phyloP scores from a whole-genome alignment of 1,140 invertebrate genomes.

The Drosophila malerkotliana region DNA sequence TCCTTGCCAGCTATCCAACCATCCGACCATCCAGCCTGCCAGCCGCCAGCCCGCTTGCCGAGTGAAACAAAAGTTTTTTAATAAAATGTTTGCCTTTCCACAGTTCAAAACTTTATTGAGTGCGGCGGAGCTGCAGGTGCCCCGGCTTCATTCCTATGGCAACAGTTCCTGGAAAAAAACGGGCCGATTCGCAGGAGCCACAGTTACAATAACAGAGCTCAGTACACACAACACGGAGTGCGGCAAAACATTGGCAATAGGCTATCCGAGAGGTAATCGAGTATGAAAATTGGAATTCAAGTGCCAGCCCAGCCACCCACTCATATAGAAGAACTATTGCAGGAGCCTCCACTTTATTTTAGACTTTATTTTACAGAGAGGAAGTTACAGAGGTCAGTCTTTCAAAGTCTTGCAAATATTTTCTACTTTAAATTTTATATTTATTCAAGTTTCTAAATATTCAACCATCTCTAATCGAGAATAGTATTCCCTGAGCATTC shows the following conservation, averaged over 20 bases:
- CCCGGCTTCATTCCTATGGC: slow-evolving; percentile 1
- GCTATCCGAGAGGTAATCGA: slow-evolving; percentile 71
- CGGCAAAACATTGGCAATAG: slow-evolving; percentile 34
- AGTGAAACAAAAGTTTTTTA: slow-evolving; percentile 82
- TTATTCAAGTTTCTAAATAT: neutral
- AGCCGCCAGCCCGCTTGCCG: slow-evolving; percentile 16
- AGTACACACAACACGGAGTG: slow-evolving; percentile 19
- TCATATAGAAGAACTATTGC: slow-evolving; percentile 2
- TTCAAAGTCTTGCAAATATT: no score
- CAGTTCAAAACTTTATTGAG: slow-evolving; percentile 63
- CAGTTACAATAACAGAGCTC: slow-evolving; percentile 44
- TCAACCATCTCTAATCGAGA: neutral
- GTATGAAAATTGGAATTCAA: slow-evolving; percentile 81
- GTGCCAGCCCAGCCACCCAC: slow-evolving; percentile 14
- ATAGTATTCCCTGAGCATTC: neutral
- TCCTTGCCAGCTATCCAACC: neutral
- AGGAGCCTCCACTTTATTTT: neutral
- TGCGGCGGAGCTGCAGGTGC: slow-evolving; percentile 26
- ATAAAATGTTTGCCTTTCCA: slow-evolving; percentile 79
- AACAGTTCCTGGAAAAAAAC: slow-evolving; percentile 12
- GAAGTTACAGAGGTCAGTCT: no score
- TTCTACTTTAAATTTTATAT: neutral
- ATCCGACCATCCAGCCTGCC: neutral
- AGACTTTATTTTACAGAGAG: neutral
- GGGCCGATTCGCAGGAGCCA: slow-evolving; percentile 4